phyloP scores from a whole-genome alignment of 2,113 vertebrate genomes.

The Lepus timidus region DNA sequence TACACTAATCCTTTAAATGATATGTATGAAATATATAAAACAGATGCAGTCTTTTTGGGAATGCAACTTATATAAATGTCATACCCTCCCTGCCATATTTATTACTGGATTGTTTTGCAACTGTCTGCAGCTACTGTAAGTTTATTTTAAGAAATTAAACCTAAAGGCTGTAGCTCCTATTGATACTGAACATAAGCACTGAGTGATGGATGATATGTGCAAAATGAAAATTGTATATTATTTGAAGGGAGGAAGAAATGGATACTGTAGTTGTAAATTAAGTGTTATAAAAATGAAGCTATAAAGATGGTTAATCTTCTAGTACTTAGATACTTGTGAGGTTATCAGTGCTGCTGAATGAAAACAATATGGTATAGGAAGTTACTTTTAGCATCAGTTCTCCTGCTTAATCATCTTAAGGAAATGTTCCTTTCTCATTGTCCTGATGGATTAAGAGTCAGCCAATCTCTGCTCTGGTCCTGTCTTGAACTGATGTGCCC shows the following conservation, averaged over 20 bases:
- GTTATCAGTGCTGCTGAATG: not conserved
- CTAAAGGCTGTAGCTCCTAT: slow-evolving; percentile 17
- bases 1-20: slow-evolving; percentile 15
- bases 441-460: slow-evolving; percentile 17
- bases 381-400: not conserved
- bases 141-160: slow-evolving; percentile 53
- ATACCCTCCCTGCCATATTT: not conserved
- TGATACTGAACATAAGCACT: not conserved
- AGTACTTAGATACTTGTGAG: not conserved
- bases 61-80: not conserved
- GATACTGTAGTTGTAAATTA: not conserved
- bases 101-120: slow-evolving; percentile 37
- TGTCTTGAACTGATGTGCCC: not conserved
- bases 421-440: slow-evolving; percentile 35
- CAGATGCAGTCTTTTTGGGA: slow-evolving; percentile 29
- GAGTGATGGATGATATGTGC: not conserved
- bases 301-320: slow-evolving; percentile 15
- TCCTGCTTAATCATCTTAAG: slow-evolving; percentile 16
- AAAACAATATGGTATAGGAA: slow-evolving; percentile 22
- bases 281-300: slow-evolving; percentile 33
- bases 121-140: slow-evolving; percentile 11
- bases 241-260: slow-evolving; percentile 43
- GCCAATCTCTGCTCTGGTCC: not conserved
- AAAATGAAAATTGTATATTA: slow-evolving; percentile 29
- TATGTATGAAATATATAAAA: not conserved